A percentile compares a stretch with the other conserved stretches of the same genome.
Conservation (phyloP, 2,113 vertebrate species). For the Notothenia coriiceps region DNA sequence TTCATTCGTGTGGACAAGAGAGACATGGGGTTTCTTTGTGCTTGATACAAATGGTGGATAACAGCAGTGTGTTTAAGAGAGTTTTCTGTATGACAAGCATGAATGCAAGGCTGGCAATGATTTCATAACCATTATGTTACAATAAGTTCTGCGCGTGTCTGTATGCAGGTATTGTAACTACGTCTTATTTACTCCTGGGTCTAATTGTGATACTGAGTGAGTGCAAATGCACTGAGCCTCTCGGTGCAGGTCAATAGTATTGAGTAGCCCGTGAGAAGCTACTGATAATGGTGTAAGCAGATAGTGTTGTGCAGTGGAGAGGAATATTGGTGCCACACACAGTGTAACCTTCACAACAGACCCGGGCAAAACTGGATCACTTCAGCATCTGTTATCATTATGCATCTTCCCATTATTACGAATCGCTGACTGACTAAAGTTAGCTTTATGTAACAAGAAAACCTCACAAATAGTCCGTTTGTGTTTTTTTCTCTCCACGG, state of each 20-base stretch:
- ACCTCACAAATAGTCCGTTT: no score
- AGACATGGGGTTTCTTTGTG: background rate
- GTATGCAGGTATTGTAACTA: background rate
- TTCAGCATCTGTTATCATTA: no score
- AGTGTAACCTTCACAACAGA: background rate
- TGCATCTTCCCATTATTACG: background rate
- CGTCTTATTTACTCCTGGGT: slow-evolving; percentile 62
- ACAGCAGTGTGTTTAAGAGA: no score
- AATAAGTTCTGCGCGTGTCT: background rate
- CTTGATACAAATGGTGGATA: no score
- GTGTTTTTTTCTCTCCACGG: no score
- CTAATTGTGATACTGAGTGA: slow-evolving; percentile 53
- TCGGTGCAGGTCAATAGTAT: slow-evolving; percentile 76
- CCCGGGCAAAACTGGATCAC: slow-evolving; percentile 18
- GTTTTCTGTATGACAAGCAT: slow-evolving; percentile 3
- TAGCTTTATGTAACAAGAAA: no score
- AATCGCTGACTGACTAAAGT: no score
- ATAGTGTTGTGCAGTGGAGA: slow-evolving; percentile 42
- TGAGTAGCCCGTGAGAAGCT: slow-evolving; percentile 75
- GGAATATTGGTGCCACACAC: slow-evolving; percentile 48
- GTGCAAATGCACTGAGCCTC: slow-evolving; percentile 59
- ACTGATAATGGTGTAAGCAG: slow-evolving; percentile 71
- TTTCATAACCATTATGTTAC: background rate
- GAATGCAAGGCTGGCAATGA: background rate
- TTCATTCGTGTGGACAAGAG: slow-evolving; percentile 3